phyloP scores from a whole-genome alignment of 2,113 vertebrate species.

The Cercopithecus mona region DNA sequence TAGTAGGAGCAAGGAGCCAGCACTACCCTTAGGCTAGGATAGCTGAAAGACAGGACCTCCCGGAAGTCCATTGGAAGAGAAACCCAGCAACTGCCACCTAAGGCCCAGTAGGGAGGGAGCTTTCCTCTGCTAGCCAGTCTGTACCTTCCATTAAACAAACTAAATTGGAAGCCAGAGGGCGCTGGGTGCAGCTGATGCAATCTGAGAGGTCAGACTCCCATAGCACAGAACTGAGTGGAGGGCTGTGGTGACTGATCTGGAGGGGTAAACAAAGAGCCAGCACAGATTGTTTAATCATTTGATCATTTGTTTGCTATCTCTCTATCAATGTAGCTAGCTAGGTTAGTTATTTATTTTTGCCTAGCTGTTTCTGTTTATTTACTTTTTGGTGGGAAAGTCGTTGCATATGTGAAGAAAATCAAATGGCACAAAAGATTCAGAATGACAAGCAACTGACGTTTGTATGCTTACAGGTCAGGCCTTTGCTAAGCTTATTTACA shows the following conservation, averaged over 20 bases:
- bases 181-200: background rate
- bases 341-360: background rate
- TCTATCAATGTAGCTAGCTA: background rate
- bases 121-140: background rate
- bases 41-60: background rate
- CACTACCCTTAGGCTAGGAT: too few species aligned
- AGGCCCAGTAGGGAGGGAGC: background rate
- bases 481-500: background rate
- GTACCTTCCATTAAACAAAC: background rate
- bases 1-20: background rate
- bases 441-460: background rate
- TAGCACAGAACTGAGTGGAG: background rate
- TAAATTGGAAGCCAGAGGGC: background rate
- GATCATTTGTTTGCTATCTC: background rate
- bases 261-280: background rate
- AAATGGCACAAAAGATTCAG: background rate
- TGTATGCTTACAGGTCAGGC: background rate
- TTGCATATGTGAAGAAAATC: background rate
- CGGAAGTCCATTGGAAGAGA: background rate
- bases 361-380: background rate
- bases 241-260: background rate
- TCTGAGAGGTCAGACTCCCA: background rate
- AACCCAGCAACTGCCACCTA: background rate
- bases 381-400: background rate
- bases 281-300: background rate